Evolutionary conservation across 2,113 vertebrate species (phyloP).

Genomic region (Bos javanicus): DNA sequence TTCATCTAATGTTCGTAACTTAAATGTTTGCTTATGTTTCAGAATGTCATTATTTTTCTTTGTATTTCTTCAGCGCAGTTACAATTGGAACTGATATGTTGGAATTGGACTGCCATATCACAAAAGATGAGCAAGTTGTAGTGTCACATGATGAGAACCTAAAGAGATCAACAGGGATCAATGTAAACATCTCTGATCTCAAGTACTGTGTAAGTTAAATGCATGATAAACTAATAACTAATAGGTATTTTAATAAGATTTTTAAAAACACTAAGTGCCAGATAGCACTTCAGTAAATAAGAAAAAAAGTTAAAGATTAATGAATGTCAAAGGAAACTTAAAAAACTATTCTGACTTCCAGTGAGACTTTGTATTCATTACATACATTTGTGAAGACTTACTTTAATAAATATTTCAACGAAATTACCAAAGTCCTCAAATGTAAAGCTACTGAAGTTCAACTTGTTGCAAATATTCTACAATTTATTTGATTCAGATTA

Average conservation of each 20-base stretch:
- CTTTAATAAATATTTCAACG: constrained; percentile 15
- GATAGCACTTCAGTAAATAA: background rate
- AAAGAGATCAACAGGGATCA: constrained; percentile 89
- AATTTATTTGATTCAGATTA: constrained; percentile 7
- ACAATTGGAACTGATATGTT: constrained; percentile 96
- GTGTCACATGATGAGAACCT: constrained; percentile 95
- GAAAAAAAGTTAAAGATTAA: background rate
- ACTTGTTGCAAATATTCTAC: background rate
- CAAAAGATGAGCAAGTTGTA: constrained; percentile 95
- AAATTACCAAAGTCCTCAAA: constrained; percentile 14
- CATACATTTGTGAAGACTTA: background rate
- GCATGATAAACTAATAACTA: background rate
- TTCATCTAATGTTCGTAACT: background rate
- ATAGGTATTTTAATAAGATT: background rate
- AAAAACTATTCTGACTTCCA: background rate
- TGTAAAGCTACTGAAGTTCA: background rate
- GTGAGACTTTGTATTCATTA: background rate
- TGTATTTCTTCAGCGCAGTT: constrained; percentile 86
- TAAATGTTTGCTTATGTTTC: background rate
- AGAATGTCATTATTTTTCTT: constrained; percentile 5
- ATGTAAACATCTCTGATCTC: constrained; percentile 87
- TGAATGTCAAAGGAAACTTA: background rate
- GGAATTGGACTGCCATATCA: constrained; percentile 97
- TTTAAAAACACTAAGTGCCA: background rate
- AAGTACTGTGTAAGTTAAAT: constrained; percentile 89